Conservation (phyloP, 2,888 invertebrate genomes). For the Hydropsyche betteni region DNA sequence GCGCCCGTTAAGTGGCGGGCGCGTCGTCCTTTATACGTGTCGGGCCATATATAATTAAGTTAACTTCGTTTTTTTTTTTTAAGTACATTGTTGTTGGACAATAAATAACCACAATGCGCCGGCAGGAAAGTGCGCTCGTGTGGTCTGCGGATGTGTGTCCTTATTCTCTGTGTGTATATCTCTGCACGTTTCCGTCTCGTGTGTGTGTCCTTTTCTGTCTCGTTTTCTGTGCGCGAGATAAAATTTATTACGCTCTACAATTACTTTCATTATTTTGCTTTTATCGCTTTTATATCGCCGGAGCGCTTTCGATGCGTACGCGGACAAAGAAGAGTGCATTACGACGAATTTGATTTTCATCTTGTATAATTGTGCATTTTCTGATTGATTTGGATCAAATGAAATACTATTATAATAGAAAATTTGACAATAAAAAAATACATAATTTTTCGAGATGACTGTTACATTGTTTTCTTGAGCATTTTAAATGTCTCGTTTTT, state of each 20-base stretch:
- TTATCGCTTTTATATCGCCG: no score
- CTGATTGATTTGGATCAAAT: no score
- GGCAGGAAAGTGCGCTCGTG: constrained; percentile 39
- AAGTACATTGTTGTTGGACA: constrained; percentile 50
- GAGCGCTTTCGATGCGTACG: no score
- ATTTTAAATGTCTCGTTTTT: neutral
- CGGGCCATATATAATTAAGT: constrained; percentile 50
- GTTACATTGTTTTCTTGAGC: no score
- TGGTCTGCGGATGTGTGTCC: constrained; percentile 36
- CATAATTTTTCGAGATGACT: no score
- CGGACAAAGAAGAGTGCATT: no score
- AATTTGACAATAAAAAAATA: no score
- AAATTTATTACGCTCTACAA: constrained; percentile 28
- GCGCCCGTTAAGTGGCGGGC: constrained; percentile 14
- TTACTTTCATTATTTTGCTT: constrained; percentile 21
- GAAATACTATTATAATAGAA: no score
- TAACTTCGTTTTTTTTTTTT: constrained; percentile 48
- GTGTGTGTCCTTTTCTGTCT: no score
- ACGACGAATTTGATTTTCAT: no score
- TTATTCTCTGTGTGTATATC: neutral
- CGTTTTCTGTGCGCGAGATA: neutral
- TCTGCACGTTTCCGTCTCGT: no score
- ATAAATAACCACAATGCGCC: constrained; percentile 51
- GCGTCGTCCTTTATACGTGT: constrained; percentile 2
- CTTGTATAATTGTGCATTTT: no score